Conservation (phyloP, 2,888 invertebrate genomes). For the Brenthis hecate region DNA sequence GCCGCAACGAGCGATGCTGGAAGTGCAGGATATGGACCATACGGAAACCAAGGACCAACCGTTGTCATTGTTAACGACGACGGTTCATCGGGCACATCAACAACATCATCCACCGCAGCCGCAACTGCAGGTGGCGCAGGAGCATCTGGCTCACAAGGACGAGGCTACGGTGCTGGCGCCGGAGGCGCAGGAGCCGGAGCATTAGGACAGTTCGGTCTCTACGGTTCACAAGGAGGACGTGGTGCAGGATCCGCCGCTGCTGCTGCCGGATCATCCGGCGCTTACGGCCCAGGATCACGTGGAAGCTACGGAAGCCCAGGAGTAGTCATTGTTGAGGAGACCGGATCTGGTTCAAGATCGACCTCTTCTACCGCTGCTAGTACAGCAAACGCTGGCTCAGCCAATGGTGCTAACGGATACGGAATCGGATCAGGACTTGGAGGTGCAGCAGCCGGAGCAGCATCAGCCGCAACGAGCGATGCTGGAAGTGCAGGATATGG, state of each 20-base stretch:
- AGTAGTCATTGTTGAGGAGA: slow-evolving; percentile 5
- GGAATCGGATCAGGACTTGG: slow-evolving; percentile 1
- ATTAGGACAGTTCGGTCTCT: background rate
- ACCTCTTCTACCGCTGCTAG: slow-evolving; percentile 9
- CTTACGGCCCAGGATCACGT: background rate
- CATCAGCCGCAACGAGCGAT: background rate
- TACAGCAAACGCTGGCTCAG: background rate
- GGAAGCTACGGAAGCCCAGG: background rate
- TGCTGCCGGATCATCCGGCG: background rate
- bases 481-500: background rate
- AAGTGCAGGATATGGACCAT: slow-evolving; percentile 7
- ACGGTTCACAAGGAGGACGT: background rate
- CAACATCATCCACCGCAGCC: background rate
- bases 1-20: slow-evolving; percentile 12
- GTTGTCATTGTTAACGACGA: slow-evolving; percentile 5
- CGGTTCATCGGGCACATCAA: background rate
- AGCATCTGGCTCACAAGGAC: slow-evolving; percentile 9
- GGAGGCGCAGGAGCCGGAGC: background rate
- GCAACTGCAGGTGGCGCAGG: slow-evolving; percentile 14
- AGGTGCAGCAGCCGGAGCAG: too few species aligned
- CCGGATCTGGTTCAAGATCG: slow-evolving; percentile 15
- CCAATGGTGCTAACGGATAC: background rate
- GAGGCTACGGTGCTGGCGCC: slow-evolving; percentile 13
- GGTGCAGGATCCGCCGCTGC: background rate
- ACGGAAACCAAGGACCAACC: background rate